Evolutionary conservation across 2,797 vertebrate genomes (phyloP), one percentile per base, ranked within the genome.

Genomic region (Jordanella pulchra): DNA sequence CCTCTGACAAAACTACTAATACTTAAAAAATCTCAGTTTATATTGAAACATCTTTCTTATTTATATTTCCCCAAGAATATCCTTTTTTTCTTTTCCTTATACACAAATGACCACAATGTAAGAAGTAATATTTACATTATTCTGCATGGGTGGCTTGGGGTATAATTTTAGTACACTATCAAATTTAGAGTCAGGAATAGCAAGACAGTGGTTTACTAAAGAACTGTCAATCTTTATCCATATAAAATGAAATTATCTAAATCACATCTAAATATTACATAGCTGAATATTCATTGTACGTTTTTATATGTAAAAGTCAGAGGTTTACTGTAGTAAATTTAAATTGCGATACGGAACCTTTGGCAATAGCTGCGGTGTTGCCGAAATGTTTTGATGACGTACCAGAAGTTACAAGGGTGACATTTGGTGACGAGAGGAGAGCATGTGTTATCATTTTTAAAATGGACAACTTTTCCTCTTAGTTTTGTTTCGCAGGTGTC

Each of bases 341-440:
- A 2, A 14, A 47, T n/a, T 39, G 18, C 7, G 5, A 1, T 27
- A 50, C 75, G 91, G 90, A 93, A 93, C 90, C 27, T 56, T 89
- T 72, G 21, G 0, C 15, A 0, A 2, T 1, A 14, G 7, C 1
- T 1, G 6, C 4, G 0, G 23, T 54, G 3, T 11, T 1, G 44
- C 79, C 87, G 91, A 84, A 72, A 5, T 76, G 5, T 84, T 91
- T 91, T 54, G 3, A 3, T 53, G 14, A 72, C 18, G 91, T 77
- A 92, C 93, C 86, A 93, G 93, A 94, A 91, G 73, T 76, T 9
- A 2, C 10, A 32, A 84, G 84, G 84, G 90, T 94, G 93, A 94
- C 94, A 92, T 94, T 92, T 89, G 58, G 69, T 82, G 89, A 72
- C 77, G 44, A 13, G 67, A 39, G 35, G 15, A 82, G 79, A 76